These are phyloP conservation scores for Siniperca obscura DNA, from an alignment of 2,797 vertebrate genomes.

Conservation along the genomic window DNA sequence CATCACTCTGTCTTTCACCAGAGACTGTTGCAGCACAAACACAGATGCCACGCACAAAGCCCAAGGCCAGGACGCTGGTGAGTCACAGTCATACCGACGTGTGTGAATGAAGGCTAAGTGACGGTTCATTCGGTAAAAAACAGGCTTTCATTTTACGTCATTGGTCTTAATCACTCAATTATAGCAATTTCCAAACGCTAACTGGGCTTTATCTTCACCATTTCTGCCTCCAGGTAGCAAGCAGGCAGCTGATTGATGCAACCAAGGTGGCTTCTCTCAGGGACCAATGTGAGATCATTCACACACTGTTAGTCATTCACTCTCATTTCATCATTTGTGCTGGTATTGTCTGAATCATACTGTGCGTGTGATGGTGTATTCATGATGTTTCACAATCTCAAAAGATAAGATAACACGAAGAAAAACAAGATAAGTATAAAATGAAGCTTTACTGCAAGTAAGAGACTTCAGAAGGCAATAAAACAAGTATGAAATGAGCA, in stretches of 20 bases:
- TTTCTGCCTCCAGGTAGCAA: conserved; percentile 58
- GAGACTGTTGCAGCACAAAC: conserved; percentile 36
- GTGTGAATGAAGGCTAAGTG: conserved; percentile 53
- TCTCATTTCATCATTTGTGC: conserved; percentile 1
- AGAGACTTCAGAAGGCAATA: not conserved
- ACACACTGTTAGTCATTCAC: conserved; percentile 56
- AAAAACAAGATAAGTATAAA: not conserved
- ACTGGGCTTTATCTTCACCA: conserved; percentile 36
- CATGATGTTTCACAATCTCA: not conserved
- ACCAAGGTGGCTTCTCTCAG: conserved; percentile 46
- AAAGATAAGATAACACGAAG: not conserved
- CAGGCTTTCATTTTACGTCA: conserved; percentile 65
- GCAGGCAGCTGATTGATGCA: conserved; percentile 56
- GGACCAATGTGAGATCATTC: conserved; percentile 65
- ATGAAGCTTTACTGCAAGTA: not conserved
- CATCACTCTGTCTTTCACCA: conserved; percentile 37
- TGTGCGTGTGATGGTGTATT: not conserved
- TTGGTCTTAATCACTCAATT: conserved; percentile 68
- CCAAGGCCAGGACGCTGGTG: conserved; percentile 69
- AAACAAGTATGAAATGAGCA: not conserved
- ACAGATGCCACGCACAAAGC: conserved; percentile 59
- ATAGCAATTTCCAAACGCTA: conserved; percentile 63
- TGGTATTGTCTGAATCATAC: conserved; percentile 46
- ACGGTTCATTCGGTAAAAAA: conserved; percentile 43
- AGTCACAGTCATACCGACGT: conserved; percentile 63